These are phyloP conservation scores for Trypoxylus dichotomus DNA, from an alignment of 1,140 invertebrate genomes.

Conservation along the genomic window DNA sequence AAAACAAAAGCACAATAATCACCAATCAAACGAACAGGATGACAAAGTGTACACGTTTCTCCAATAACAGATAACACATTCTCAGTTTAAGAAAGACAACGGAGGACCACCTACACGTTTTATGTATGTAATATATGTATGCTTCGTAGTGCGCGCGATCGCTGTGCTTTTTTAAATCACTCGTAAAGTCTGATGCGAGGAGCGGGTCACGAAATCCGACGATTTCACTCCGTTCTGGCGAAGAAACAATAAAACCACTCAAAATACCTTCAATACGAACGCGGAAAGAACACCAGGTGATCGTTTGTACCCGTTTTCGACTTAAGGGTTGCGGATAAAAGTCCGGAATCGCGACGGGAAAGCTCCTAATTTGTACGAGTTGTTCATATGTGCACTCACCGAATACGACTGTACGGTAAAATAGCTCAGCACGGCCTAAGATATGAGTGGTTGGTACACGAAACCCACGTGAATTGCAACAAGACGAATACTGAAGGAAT, in stretches of 20 bases:
- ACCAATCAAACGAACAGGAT: constrained; percentile 21
- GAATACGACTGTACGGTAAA: constrained; percentile 36
- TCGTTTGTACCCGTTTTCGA: constrained; percentile 27
- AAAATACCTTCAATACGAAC: constrained; percentile 30
- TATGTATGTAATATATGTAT: neutral
- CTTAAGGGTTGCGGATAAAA: constrained; percentile 24
- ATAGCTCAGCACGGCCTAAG: constrained; percentile 35
- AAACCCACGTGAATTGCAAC: constrained; percentile 43
- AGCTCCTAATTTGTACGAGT: constrained; percentile 29
- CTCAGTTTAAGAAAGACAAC: neutral
- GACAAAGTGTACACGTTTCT: constrained; percentile 17
- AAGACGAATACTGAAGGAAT: constrained; percentile 41
- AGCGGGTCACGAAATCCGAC: constrained; percentile 24
- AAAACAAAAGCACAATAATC: constrained; percentile 20
- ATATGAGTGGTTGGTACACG: constrained; percentile 40
- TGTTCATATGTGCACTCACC: constrained; percentile 36
- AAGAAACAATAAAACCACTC: constrained; percentile 33
- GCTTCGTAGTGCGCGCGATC: neutral
- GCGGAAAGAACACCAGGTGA: constrained; percentile 20
- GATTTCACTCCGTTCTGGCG: constrained; percentile 30
- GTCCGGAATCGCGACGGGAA: neutral
- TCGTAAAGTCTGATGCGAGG: constrained; percentile 2
- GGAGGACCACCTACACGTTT: constrained; percentile 14
- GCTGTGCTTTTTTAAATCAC: constrained; percentile 22
- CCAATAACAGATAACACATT: constrained; percentile 25